Evolutionary conservation across 1,140 invertebrate genomes (phyloP).

Genomic region (Palaemon carinicauda): DNA sequence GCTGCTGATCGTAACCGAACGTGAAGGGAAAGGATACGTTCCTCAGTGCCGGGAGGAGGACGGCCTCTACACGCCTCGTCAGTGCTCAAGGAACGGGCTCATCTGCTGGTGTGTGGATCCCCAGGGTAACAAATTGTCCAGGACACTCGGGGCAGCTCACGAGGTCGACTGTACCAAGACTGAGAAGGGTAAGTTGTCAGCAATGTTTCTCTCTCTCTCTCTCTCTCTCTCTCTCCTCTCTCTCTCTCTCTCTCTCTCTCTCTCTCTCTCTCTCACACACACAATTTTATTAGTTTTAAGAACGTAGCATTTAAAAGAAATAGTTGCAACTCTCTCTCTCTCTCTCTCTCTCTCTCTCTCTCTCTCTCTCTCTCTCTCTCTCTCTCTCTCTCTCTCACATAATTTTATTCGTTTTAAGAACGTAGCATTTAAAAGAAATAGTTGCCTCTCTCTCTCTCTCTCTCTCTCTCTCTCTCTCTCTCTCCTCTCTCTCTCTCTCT

Average conservation of each 20-base stretch:
- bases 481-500: background rate
- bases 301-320: too few species aligned
- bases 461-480: too few species aligned
- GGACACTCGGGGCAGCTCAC: conserved; percentile 79
- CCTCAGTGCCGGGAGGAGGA: conserved; percentile 75
- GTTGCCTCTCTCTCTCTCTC: background rate
- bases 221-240: too few species aligned
- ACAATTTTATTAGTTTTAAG: background rate
- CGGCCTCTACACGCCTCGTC: conserved; percentile 75
- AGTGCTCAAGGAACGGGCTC: conserved; percentile 81
- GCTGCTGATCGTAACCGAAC: conserved; percentile 77
- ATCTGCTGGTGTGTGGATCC: conserved; percentile 88
- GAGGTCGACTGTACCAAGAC: conserved; percentile 72
- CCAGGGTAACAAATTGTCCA: conserved; percentile 76
- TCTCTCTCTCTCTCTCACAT: background rate
- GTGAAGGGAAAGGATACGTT: conserved; percentile 79
- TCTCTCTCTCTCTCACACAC: background rate
- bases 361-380: background rate
- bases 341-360: too few species aligned
- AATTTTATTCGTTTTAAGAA: background rate
- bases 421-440: too few species aligned
- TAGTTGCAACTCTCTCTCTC: background rate
- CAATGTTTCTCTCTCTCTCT: background rate
- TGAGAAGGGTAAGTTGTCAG: background rate
- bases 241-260: background rate